phyloP scores from a whole-genome alignment of 2,888 invertebrate genomes.

The Hypena proboscidalis region DNA sequence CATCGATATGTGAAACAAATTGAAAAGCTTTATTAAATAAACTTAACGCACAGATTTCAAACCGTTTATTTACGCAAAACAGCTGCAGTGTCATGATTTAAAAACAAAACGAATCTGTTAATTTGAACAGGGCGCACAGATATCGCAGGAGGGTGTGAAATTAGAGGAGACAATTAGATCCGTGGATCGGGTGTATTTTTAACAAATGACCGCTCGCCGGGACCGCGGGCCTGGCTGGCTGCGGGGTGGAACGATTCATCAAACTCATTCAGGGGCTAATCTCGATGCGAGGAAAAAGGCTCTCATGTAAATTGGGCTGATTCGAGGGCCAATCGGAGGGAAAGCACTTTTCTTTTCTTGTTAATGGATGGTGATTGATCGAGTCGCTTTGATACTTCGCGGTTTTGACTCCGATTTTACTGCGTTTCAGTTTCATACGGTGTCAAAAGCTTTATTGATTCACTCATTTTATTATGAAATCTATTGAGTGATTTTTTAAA shows the following conservation, averaged over 20 bases:
- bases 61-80: background rate
- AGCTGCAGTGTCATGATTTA: conserved; percentile 31
- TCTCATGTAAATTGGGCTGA: conserved; percentile 85
- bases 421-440: conserved; percentile 64
- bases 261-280: conserved; percentile 85
- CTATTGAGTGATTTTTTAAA: conserved; percentile 11
- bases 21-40: too few species aligned
- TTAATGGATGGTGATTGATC: conserved; percentile 86
- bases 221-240: conserved; percentile 58
- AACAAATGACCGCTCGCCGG: conserved; percentile 81
- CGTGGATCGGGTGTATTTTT: conserved; percentile 85
- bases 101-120: conserved; percentile 60
- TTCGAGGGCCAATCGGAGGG: conserved; percentile 83
- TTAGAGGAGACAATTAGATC: conserved; percentile 85
- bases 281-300: conserved; percentile 85
- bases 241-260: conserved; percentile 81
- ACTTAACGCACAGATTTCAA: background rate
- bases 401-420: conserved; percentile 80
- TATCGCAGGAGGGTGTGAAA: conserved; percentile 82
- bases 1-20: too few species aligned
- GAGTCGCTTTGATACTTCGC: conserved; percentile 77
- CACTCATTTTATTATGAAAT: conserved; percentile 19
- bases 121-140: conserved; percentile 70
- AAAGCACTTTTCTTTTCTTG: conserved; percentile 84
- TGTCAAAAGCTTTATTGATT: conserved; percentile 37